Evolutionary conservation across 2,888 invertebrate species (phyloP), one percentile per base, ranked within the genome.

Genomic region (Notocelia uddmanniana): DNA sequence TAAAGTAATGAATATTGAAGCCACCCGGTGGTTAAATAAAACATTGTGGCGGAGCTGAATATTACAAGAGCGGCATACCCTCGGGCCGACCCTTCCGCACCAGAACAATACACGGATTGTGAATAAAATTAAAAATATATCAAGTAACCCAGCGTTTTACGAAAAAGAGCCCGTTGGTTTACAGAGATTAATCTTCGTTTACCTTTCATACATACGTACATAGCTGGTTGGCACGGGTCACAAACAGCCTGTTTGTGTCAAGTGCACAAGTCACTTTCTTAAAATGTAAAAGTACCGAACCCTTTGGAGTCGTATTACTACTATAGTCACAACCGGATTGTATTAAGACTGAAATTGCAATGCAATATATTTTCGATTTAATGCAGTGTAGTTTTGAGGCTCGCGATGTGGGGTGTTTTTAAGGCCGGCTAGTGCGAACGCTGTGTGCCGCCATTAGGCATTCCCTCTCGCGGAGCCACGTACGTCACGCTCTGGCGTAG

Each of bases 111-210:
- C 80, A 78, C 79, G 80, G 80, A 82, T 81, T 79, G 80, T 84
- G 84, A 87, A 89, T 88, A 84, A 85, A 88, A 88, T 89, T 88
- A 84, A 87, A 86, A 88, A 86, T 81, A 86, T 81, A 83, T 74
- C 82, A 83, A 82, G 80, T 80, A 77, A 80, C 78, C 78, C 21
- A 41, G 75, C 77, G 77, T 80, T 84, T 81, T 83, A 79, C 78
- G 77, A 77, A 80, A 83, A 78, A 76, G 81, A 78, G 78, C 77
- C 69, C 75, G 73, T 76, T 77, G 77, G 75, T 78, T 76, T 77
- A 79, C 79, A 78, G 76, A 74, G 76, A 76, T 78, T 75, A 76
- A 82, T 82, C 78, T 80, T 67, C 67, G 54, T 72, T 72, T 62
- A 62, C 62, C 60, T 37, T 62, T 45, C 48, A 68, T 62, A 54